phyloP scores from a whole-genome alignment of 2,797 vertebrate species.

The Chelon labrosus region DNA sequence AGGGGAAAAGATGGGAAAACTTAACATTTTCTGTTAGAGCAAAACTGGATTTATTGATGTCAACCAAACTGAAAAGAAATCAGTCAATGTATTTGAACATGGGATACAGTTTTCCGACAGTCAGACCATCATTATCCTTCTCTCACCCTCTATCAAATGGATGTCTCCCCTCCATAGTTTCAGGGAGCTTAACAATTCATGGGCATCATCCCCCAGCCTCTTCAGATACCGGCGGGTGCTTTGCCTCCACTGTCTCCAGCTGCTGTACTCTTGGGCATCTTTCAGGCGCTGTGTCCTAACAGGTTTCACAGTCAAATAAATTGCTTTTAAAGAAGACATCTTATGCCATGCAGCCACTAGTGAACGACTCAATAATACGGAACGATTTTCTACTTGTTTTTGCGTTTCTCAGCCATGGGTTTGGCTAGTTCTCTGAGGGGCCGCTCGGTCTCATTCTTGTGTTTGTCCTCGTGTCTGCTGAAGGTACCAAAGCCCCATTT shows the following conservation, averaged over 20 bases:
- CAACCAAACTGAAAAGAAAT: background rate
- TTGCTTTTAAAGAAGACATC: background rate
- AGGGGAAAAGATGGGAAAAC: background rate
- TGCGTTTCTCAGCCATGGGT: conserved; percentile 88
- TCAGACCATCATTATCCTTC: background rate
- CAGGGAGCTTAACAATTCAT: conserved; percentile 80
- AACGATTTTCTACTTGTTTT: conserved; percentile 79
- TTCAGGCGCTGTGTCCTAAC: conserved; percentile 70
- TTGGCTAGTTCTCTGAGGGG: conserved; percentile 78
- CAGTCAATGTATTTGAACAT: conserved; percentile 1
- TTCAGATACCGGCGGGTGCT: conserved; percentile 80
- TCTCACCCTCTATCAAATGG: conserved; percentile 90
- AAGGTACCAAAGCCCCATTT: conserved; percentile 61
- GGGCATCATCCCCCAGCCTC: conserved; percentile 79
- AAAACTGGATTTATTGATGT: background rate
- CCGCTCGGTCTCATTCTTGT: conserved; percentile 52
- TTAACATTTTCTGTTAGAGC: background rate
- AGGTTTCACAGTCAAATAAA: conserved; percentile 9
- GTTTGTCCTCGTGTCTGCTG: conserved; percentile 48
- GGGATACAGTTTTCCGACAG: background rate
- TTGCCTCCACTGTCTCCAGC: conserved; percentile 86
- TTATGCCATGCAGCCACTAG: background rate
- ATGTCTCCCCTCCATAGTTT: conserved; percentile 93
- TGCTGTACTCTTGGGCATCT: conserved; percentile 63
- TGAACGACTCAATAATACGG: background rate